phyloP scores from a whole-genome alignment of 53 echinoderm and acorn worm species.

The Stichopus horrens region DNA sequence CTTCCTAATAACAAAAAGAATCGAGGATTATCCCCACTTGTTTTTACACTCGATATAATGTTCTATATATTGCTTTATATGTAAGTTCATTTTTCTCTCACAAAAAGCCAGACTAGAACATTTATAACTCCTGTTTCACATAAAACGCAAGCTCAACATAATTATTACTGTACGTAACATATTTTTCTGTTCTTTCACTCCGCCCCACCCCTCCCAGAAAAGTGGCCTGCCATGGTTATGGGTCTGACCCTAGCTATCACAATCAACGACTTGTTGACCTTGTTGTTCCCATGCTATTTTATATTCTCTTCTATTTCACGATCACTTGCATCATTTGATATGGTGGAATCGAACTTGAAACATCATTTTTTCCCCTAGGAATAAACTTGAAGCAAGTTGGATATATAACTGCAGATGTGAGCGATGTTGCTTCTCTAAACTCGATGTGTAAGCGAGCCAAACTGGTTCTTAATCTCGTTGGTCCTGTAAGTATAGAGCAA shows the following conservation, averaged over 20 bases:
- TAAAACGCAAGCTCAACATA: too few species aligned
- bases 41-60: too few species aligned
- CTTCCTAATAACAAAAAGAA: too few species aligned
- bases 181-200: too few species aligned
- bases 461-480: slow-evolving; percentile 5
- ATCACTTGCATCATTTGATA: neutral
- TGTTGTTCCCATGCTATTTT: neutral
- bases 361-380: neutral
- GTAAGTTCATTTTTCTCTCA: too few species aligned
- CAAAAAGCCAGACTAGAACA: too few species aligned
- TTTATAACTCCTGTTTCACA: too few species aligned
- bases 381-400: slow-evolving; percentile 15
- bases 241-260: neutral
- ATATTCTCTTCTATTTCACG: neutral
- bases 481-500: slow-evolving; percentile 4
- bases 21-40: too few species aligned
- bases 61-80: too few species aligned
- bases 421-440: slow-evolving; percentile 18
- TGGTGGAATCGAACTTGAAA: neutral
- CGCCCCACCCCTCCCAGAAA: too few species aligned
- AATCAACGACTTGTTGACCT: neutral
- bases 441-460: slow-evolving; percentile 20
- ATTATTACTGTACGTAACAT: too few species aligned
- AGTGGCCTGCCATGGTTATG: too few species aligned
- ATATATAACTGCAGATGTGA: slow-evolving; percentile 15